Evolutionary conservation across 53 echinoderm and acorn worm genomes (phyloP).

Genomic region (Astropecten irregularis): DNA sequence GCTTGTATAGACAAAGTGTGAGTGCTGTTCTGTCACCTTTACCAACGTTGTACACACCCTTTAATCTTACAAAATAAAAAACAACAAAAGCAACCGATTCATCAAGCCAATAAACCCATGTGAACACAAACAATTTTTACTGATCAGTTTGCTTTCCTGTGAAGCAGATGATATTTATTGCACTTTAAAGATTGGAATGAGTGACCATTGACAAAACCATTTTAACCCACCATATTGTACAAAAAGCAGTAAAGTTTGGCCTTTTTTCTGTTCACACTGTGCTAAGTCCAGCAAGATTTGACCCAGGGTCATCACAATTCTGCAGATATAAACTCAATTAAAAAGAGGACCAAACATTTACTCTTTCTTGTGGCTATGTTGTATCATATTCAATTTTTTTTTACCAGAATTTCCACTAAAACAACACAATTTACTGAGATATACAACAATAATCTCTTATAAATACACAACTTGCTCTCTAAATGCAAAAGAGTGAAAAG

Average conservation of each 20-base stretch:
- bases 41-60: too few relatives aligned
- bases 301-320: background rate
- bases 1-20: too few relatives aligned
- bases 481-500: too few relatives aligned
- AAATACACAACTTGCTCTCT: too few relatives aligned
- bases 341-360: background rate
- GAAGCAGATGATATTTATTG: constrained; percentile 14
- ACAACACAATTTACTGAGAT: background rate
- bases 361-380: too few relatives aligned
- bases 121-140: too few relatives aligned
- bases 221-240: background rate
- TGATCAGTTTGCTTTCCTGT: background rate
- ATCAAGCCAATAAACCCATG: too few relatives aligned
- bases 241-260: background rate
- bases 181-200: constrained; percentile 9
- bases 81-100: too few relatives aligned
- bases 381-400: too few relatives aligned
- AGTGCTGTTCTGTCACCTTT: too few relatives aligned
- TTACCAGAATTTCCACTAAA: background rate
- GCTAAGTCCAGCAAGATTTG: background rate
- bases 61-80: too few relatives aligned
- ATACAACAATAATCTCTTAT: too few relatives aligned
- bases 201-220: background rate
- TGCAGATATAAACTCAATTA: background rate
- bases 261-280: background rate